Evolutionary conservation across 2,797 vertebrate genomes (phyloP).

Genomic region (Lithobates sylvaticus): DNA sequence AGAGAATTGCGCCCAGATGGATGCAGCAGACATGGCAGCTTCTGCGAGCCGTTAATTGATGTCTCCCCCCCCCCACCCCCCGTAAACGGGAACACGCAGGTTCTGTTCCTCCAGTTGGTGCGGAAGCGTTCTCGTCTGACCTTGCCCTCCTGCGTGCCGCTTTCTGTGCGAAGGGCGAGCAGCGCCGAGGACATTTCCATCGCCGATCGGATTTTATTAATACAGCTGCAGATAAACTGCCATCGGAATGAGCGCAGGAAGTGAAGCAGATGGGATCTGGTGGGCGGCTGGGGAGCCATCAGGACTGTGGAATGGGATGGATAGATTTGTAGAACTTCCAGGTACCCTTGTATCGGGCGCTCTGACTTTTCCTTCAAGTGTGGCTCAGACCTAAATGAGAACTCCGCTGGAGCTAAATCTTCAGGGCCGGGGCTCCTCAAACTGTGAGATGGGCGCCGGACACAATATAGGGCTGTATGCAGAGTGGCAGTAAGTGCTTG

Average conservation of each 20-base stretch:
- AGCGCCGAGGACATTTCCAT: conserved; percentile 66
- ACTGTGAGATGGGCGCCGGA: too few relatives aligned
- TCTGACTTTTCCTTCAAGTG: conserved; percentile 21
- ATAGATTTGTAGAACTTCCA: background rate
- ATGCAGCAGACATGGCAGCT: conserved; percentile 9
- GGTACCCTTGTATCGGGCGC: conserved; percentile 30
- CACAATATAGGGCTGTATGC: too few relatives aligned
- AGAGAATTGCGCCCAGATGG: conserved; percentile 33
- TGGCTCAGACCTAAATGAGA: background rate
- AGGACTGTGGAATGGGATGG: conserved; percentile 62
- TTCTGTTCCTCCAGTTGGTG: background rate
- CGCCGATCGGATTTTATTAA: conserved; percentile 69
- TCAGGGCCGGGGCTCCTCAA: too few relatives aligned
- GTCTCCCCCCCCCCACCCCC: background rate
- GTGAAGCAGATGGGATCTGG: conserved; percentile 71
- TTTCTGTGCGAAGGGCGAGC: conserved; percentile 62
- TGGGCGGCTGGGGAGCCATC: conserved; percentile 72
- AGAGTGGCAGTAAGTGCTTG: too few relatives aligned
- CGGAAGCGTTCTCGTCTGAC: conserved; percentile 27
- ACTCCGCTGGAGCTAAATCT: background rate
- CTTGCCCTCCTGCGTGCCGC: conserved; percentile 55
- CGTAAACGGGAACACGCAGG: background rate
- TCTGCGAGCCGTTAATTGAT: conserved; percentile 10
- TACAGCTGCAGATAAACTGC: conserved; percentile 68
- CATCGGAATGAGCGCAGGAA: conserved; percentile 67